Base-by-base conservation (phyloP, 1,140 invertebrate genomes). In the Pteromalus puparum region DNA sequence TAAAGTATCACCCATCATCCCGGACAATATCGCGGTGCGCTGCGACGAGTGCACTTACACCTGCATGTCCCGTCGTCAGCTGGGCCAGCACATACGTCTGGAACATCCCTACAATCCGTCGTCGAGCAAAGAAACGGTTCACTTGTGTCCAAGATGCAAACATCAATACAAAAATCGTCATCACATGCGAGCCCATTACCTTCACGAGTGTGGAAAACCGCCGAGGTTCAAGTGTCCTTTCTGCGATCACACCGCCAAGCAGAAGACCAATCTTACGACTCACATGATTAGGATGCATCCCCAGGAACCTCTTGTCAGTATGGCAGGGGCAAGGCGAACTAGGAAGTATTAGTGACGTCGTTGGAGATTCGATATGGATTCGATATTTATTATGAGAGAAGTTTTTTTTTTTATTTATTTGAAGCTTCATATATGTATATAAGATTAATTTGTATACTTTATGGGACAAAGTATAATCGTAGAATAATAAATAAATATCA, bases 141-240 rank as follows among this genome's bases (percentile, higher is more conserved):
- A 48, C 68, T 3, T 2, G 10, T 74, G 67, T 34, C 81, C 81
- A 1, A 18, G 53, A 9, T 72, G 76, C 38, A 46, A 46, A 7
- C 68, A 65, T 5, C 15, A 10, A 6, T 79, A 79, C 76, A 72
- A 84, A 24, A 53, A 77, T 30, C 24, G 74, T 4, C 70, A 83
- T 26, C 80, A 81, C 24, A 81, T 81, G 80, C n/a, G 80, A 1
- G n/a, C 80, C 2, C 89, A 91, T 61, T 88, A 91, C 24, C 28
- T 87, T 0, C 93, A 91, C 88, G 93, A 94, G 86, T 94, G 94
- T 80, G 94, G 94, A 12, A 92, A 94, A 46, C 94, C 94, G 72
- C 93, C 94, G 7, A 89, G 92, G 82, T 93, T 94, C 86, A 92
- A 93, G 78, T 95, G 94, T 87, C 92, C 91, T 42, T 88, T 91